Conservation (phyloP, 2,888 invertebrate species). For the Apotomis turbidana region DNA sequence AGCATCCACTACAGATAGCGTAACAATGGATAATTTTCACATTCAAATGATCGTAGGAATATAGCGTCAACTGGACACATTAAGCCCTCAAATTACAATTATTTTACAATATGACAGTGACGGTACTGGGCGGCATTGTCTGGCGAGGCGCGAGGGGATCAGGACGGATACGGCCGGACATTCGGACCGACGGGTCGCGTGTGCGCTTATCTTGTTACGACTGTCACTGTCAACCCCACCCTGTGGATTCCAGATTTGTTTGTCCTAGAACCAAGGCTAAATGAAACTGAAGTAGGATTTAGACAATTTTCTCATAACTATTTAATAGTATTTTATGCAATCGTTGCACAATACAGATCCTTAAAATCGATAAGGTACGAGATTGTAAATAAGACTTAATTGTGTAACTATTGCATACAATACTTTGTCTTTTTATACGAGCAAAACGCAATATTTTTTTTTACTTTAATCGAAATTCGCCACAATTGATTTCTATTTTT, state of each 20-base stretch:
- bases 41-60: too few species aligned
- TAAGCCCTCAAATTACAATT: background rate
- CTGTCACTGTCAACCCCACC: slow-evolving; percentile 32
- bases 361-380: too few species aligned
- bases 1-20: too few species aligned
- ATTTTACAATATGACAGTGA: background rate
- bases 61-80: background rate
- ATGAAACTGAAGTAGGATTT: background rate
- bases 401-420: too few species aligned
- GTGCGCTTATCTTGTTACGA: slow-evolving; percentile 39
- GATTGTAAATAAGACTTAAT: too few species aligned
- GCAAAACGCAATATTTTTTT: too few species aligned
- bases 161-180: slow-evolving; percentile 33
- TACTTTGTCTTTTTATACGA: too few species aligned
- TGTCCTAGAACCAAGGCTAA: slow-evolving; percentile 11
- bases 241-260: slow-evolving; percentile 31
- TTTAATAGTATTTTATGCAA: too few species aligned
- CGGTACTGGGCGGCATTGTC: background rate
- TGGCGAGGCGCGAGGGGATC: slow-evolving; percentile 27
- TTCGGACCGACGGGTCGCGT: slow-evolving; percentile 28
- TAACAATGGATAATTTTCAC: too few species aligned
- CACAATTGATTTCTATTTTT: too few species aligned
- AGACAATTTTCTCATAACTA: background rate
- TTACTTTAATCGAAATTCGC: too few species aligned
- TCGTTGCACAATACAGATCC: too few species aligned